phyloP scores from a whole-genome alignment of 2,113 vertebrate species.

The Stegostoma tigrinum region DNA sequence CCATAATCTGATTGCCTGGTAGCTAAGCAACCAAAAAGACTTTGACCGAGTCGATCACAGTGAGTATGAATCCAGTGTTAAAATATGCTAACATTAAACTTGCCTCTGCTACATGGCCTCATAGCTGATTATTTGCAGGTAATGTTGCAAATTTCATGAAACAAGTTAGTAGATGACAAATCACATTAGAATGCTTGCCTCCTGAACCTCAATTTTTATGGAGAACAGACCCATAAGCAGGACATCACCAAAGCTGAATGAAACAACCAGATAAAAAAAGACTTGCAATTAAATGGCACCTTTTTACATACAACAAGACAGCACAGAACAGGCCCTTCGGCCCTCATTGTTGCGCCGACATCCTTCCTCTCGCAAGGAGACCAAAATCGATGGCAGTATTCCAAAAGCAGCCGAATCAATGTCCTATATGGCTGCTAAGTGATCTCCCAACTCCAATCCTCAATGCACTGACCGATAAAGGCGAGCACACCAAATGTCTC shows the following conservation, averaged over 20 bases:
- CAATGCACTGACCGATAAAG: no score
- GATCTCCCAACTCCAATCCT: no score
- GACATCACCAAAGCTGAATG: not conserved
- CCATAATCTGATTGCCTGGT: not conserved
- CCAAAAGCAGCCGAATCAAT: no score
- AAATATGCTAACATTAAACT: not conserved
- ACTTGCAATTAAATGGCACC: no score
- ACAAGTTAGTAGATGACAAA: not conserved
- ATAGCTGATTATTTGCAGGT: not conserved
- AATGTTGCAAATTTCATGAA: not conserved
- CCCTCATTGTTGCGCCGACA: no score
- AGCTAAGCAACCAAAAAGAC: not conserved
- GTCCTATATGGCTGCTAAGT: no score
- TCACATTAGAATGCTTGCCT: not conserved
- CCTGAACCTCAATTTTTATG: not conserved
- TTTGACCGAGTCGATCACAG: not conserved
- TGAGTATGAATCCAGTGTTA: not conserved
- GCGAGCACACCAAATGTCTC: no score
- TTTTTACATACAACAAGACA: no score
- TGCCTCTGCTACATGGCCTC: not conserved
- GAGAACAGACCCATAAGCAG: not conserved
- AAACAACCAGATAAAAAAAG: no score
- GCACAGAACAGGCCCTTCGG: no score
- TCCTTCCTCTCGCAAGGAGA: no score
- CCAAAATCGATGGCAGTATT: no score